Base-by-base conservation (phyloP, 2,888 invertebrate genomes). In the Nasonovia ribisnigri region DNA sequence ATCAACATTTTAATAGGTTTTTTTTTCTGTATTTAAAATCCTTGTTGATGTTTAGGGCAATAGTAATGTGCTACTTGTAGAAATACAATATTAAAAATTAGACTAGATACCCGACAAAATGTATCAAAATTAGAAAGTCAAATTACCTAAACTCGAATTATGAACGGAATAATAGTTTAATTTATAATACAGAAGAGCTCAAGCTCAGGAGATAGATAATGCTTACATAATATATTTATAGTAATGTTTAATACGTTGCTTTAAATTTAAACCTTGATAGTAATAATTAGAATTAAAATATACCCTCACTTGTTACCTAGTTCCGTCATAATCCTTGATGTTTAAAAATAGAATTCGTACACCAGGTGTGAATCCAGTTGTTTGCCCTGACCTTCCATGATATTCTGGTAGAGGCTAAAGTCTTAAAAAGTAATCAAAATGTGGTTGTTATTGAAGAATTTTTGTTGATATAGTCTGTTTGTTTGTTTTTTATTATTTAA, bases 321-420 rank as follows among this genome's bases (percentile, higher is more conserved):
- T 67, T 92, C 67, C 29, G 29, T 10, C 67, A 88, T n/a, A n/a
- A n/a, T 92, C 92, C 92, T 92, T 92, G 92, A 46, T n/a, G 54
- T 86, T 60, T 92, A 93, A 90, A 93, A 84, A 93, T 90, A 90
- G 93, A 90, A 77, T 67, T 92, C 67, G 10, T 46, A 42, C 6
- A 77, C 57, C 84, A 93, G 90, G 60, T 90, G 93, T 60, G 84
- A 90, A 90, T 84, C 48, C 60, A 93, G 90, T 90, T 51, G 93
- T 86, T 93, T 86, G n/a, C 93, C 93, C 86, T 93, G 93, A 93
- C 93, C 93, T 93, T 93, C 86, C 86, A 20, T n/a, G 86, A 51
- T 84, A 89, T 89, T 84, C 36, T 60, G 24, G 26, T 57, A 60
- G 51, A 89, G 93, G 93, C 60, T 84, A 42, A 60, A 88, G 48